Base-by-base conservation (phyloP, 2,113 vertebrate species). In the Pygathrix nemaeus region DNA sequence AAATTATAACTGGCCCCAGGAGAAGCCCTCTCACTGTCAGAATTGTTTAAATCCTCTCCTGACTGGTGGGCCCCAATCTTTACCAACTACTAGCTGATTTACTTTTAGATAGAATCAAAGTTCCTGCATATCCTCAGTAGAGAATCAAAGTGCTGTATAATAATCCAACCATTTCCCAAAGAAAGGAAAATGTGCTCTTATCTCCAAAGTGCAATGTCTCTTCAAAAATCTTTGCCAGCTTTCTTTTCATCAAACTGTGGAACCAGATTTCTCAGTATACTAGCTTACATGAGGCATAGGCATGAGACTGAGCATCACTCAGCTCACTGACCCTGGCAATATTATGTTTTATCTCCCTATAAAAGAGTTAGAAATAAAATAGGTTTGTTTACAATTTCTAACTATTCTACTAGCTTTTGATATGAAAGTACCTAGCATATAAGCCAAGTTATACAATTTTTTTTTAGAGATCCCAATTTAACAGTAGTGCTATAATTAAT, bases 71-170 rank as follows among this genome's bases (percentile, higher is more conserved):
- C 18, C n/a, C 94, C 57, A 70, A 61, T 82, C 90, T 91, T 97
- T 61, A 83, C 88, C 91, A 96, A 96, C 91, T 94, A 66, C 95
- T 76, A 66, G 64, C 88, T 97, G 93, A 94, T 89, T 97, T 93
- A 89, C 93, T 93, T 94, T 93, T 86, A 93, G 78, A 75, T 4
- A 88, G 86, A 97, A 96, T 97, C 96, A 97, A 97, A 97, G 92
- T 87, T 82, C 68, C 38, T 88, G 30, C n/a, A 64, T 80, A 95
- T 75, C 78, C 73, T 97, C 78, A 81, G 59, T 55, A 79, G 76
- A 93, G 35, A 95, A 97, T 94, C 94, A 91, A 95, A 96, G 84
- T 72, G 25, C 55, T 76, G 1, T 61, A 25, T 91, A 72, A 87
- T 89, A 88, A 93, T 45, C 64, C 88, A 96, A 81, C 38, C 20